phyloP scores from a whole-genome alignment of 2,888 invertebrate species.

The Perizoma affinitatum region DNA sequence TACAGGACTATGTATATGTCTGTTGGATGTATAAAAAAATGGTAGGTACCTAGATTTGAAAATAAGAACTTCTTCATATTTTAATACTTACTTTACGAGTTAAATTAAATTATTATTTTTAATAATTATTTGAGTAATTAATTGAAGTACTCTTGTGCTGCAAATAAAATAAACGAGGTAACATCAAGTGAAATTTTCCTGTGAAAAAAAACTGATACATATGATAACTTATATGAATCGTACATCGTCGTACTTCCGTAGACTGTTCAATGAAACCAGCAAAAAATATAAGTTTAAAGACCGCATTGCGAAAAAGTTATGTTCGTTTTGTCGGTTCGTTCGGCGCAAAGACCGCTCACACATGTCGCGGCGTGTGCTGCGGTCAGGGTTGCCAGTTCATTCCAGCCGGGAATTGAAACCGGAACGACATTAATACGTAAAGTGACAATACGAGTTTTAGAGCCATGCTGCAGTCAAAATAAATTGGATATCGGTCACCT shows the following conservation, averaged over 20 bases:
- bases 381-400: slow-evolving; percentile 41
- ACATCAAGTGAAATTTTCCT: slow-evolving; percentile 25
- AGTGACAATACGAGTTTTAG: slow-evolving; percentile 41
- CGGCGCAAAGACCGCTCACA: slow-evolving; percentile 60
- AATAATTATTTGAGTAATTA: too few relatives aligned
- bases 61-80: too few relatives aligned
- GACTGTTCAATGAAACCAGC: slow-evolving; percentile 57
- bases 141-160: slow-evolving; percentile 25
- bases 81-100: too few relatives aligned
- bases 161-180: slow-evolving; percentile 38
- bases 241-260: slow-evolving; percentile 41
- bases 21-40: too few relatives aligned
- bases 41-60: too few relatives aligned
- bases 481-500: slow-evolving; percentile 39
- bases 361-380: slow-evolving; percentile 62
- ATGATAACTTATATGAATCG: slow-evolving; percentile 39
- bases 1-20: too few relatives aligned
- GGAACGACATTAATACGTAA: slow-evolving; percentile 41
- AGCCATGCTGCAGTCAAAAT: slow-evolving; percentile 37
- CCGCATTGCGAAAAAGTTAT: slow-evolving; percentile 79
- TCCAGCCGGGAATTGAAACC: slow-evolving; percentile 40
- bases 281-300: slow-evolving; percentile 69
- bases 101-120: too few relatives aligned
- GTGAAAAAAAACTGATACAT: slow-evolving; percentile 24
- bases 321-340: slow-evolving; percentile 58